Base-by-base conservation (phyloP, 2,797 vertebrate species). In the Erithacus rubecula region DNA sequence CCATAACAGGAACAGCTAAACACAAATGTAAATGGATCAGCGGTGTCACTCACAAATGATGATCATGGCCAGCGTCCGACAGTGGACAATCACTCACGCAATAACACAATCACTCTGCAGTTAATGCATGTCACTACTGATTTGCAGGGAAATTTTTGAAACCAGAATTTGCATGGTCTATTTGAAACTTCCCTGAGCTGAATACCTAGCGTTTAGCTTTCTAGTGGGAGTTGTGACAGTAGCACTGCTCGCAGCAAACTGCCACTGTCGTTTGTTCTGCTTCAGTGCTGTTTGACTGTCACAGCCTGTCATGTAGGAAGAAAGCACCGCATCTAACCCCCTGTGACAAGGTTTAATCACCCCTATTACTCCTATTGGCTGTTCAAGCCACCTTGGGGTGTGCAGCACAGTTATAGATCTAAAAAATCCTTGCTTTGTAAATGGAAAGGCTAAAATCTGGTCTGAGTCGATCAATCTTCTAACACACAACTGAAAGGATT, bases 321-420 rank as follows among this genome's bases (percentile, higher is more conserved):
- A 97, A 97, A 96, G 95, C 96, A 88, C 83, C 67, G 77, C 88
- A 77, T 94, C 95, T 97, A 97, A 98, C 97, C 96, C 95, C 89
- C 72, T 85, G 94, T 89, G 94, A 97, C 97, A 97, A 97, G 94
- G 96, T 97, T 97, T 97, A 97, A 98, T 97, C 97, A 96, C 96
- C 95, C 89, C 96, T 88, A 94, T 97, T 97, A 96, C 97, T 97
- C 89, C 96, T 87, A 83, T 68, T 96, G 96, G 95, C 96, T 95
- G 84, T 58, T 75, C 87, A 67, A 95, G 94, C 96, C 96, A 97
- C 95, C 95, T 93, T 95, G 93, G 96, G 84, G 86, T 83, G 70
- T 87, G 78, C 19, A 47, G 93, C 75, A 13, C 41, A 64, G 53
- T 85, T 92, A 80, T 1, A 89, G 76, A 69, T 80, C 82, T 71